Percentiles rank a stretch among this genome's conserved stretches.
Conservation (phyloP, 2,797 vertebrate species). For the Hapalemur alaotrensis region DNA sequence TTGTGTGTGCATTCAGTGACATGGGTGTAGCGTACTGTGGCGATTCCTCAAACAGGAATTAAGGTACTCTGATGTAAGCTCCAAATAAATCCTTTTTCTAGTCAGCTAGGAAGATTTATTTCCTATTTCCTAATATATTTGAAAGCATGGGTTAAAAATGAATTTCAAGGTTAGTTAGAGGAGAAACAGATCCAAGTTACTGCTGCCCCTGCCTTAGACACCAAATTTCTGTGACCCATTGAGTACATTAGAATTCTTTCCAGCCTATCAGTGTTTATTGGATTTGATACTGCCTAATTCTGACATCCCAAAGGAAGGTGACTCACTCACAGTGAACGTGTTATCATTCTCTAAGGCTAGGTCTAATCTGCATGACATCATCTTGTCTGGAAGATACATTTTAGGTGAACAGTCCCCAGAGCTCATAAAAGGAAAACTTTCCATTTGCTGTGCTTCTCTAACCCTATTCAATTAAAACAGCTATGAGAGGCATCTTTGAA, state of each 20-base stretch:
- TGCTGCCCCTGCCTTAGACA: neutral
- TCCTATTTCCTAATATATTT: neutral
- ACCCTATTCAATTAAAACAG: slow-evolving; percentile 10
- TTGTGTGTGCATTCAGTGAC: neutral
- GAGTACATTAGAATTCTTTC: slow-evolving; percentile 62
- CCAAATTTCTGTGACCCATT: slow-evolving; percentile 40
- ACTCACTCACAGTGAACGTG: slow-evolving; percentile 50
- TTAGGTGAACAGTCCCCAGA: slow-evolving; percentile 33
- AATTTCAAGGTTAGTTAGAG: neutral
- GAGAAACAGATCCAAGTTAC: neutral
- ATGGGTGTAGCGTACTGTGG: rapidly evolving
- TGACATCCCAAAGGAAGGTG: slow-evolving; percentile 65
- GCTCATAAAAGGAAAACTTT: slow-evolving; percentile 55
- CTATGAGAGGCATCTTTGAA: neutral
- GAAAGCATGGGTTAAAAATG: neutral
- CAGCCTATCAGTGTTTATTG: slow-evolving; percentile 50
- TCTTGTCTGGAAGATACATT: slow-evolving; percentile 54
- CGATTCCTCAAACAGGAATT: neutral
- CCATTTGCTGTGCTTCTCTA: slow-evolving; percentile 28
- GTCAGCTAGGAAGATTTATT: neutral
- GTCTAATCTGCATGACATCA: slow-evolving; percentile 66
- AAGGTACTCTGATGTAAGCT: neutral
- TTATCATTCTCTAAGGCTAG: slow-evolving; percentile 38
- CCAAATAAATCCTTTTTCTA: neutral
- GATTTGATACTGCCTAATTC: slow-evolving; percentile 53